Evolutionary conservation across 2,888 invertebrate genomes (phyloP), one percentile per base, ranked within the genome.

Genomic region (Bembecia ichneumoniformis): DNA sequence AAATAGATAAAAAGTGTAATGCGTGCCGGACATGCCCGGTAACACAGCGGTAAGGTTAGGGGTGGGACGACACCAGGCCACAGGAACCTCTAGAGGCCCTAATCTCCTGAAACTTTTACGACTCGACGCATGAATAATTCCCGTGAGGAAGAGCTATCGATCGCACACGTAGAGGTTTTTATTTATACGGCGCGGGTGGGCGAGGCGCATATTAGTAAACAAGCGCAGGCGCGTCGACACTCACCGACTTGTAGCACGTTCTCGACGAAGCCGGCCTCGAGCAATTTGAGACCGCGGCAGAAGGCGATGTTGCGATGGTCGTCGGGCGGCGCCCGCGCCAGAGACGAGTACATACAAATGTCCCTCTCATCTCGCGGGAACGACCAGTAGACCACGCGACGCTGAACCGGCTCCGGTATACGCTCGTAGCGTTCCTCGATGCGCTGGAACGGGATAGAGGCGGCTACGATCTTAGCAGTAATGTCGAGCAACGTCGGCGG

Each of bases 181-280:
- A 87, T 87, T 84, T 83, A 84, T 86, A 82, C 84, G 82, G 77
- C 82, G 82, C 83, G 83, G 82, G 82, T 79, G 84, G 84, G 86
- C 82, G 86, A 83, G 86, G 84, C 83, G 83, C 82, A 82, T 87
- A 86, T 86, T 86, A 84, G 86, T 86, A 84, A 86, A 86, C 82
- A 86, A 78, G 84, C 86, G 86, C 86, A 80, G 77, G 86, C 86
- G 86, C 86, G 81, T 62, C 66, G 67, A 62, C 75, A 91, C 94
- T 92, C 88, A 95, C 95, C 95, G 84, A 95, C 94, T 94, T 95
- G 95, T 70, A 95, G 90, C 68, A 95, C 95, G 84, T 90, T 92
- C 82, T 94, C 93, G 64, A 95, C 95, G 81, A 93, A 93, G 68
- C 93, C 93, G 63, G 90, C 90, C 78, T 95, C 94, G 62, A 95